These are phyloP conservation scores for Yponomeuta cagnagella DNA, from an alignment of 2,888 invertebrate genomes.

Conservation along the genomic window DNA sequence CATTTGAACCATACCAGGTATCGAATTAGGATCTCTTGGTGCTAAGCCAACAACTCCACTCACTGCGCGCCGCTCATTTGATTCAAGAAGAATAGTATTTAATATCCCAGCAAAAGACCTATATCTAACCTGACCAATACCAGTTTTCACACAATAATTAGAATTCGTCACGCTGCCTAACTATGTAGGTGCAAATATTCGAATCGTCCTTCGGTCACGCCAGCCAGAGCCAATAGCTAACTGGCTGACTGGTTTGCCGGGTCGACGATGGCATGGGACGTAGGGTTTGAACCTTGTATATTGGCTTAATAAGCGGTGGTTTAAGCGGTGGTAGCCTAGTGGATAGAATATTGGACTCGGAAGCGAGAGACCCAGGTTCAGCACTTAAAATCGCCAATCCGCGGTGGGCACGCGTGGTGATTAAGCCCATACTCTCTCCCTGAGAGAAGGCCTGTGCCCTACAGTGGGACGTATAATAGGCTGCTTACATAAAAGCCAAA, in stretches of 20 bases:
- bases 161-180: slow-evolving; percentile 1
- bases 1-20: too few relatives aligned
- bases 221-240: background rate
- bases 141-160: slow-evolving; percentile 10
- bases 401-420: too few relatives aligned
- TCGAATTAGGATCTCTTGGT: too few relatives aligned
- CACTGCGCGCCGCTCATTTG: too few relatives aligned
- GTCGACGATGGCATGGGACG: background rate
- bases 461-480: too few relatives aligned
- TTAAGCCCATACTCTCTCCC: too few relatives aligned
- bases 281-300: background rate
- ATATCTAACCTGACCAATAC: background rate
- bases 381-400: too few relatives aligned
- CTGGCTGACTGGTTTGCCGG: background rate
- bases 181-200: slow-evolving; percentile 9
- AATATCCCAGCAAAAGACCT: background rate
- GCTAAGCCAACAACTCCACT: background rate
- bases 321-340: too few relatives aligned
- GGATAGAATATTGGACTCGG: too few relatives aligned
- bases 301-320: background rate
- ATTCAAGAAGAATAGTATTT: background rate
- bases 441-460: too few relatives aligned
- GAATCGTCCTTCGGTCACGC: slow-evolving; percentile 9
- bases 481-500: too few relatives aligned
- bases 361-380: too few relatives aligned